phyloP scores from a whole-genome alignment of 2,113 vertebrate genomes.

The Phalacrocorax carbo region DNA sequence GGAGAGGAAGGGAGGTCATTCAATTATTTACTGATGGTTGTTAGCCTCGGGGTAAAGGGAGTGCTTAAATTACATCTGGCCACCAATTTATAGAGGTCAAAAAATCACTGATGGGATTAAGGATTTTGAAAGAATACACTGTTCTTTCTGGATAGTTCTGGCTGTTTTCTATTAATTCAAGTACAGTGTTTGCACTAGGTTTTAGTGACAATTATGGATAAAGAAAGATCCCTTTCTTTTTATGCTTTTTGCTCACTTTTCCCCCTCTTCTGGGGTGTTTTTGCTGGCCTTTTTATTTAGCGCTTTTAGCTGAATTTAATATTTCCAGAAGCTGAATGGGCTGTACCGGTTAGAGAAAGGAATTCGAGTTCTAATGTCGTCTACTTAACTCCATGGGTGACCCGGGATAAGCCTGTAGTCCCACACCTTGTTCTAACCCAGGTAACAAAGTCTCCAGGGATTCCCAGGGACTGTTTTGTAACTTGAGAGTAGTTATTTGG shows the following conservation, averaged over 20 bases:
- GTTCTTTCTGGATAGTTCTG: conserved; percentile 24
- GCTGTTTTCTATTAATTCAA: not conserved
- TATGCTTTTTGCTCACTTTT: not conserved
- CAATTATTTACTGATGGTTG: conserved; percentile 38
- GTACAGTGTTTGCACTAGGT: not conserved
- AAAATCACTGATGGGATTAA: conserved; percentile 49
- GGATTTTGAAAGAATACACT: conserved; percentile 20
- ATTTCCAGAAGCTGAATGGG: not conserved
- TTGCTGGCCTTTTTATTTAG: not conserved
- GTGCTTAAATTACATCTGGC: conserved; percentile 39
- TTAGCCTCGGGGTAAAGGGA: conserved; percentile 22
- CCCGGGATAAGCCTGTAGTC: not conserved
- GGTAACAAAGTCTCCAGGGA: not conserved
- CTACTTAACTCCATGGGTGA: not conserved
- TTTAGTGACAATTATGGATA: not conserved
- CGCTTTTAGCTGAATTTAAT: not conserved
- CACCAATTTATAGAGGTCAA: conserved; percentile 34
- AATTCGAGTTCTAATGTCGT: not conserved
- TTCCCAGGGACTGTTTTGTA: not conserved
- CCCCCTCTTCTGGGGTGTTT: not conserved
- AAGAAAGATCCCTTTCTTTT: not conserved
- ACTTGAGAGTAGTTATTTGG: not conserved
- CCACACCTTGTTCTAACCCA: not conserved
- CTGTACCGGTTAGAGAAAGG: not conserved
- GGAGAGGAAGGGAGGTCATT: conserved; percentile 25